Conservation (phyloP, 1,140 invertebrate genomes). For the Micrasema minimum region DNA sequence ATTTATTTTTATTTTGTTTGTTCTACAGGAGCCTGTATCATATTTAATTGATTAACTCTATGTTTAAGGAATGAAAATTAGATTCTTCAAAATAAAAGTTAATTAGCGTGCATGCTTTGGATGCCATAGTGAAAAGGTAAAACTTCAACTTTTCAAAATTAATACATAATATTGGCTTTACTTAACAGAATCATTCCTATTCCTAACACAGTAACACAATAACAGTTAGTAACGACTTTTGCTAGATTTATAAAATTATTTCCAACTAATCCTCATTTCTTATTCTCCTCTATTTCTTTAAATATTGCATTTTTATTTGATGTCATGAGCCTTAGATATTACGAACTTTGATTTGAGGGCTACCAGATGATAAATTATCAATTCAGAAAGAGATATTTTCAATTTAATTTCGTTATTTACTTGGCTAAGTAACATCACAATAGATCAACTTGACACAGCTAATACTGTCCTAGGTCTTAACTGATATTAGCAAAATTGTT, state of each 20-base stretch:
- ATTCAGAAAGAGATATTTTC: neutral
- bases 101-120: conserved; percentile 32
- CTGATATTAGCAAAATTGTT: too few species aligned
- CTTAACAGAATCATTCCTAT: conserved; percentile 3
- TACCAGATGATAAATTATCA: neutral
- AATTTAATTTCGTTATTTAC: neutral
- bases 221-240: neutral
- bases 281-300: conserved; percentile 21
- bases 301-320: conserved; percentile 4
- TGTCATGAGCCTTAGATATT: conserved; percentile 22
- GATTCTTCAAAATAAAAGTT: conserved; percentile 13
- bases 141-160: conserved; percentile 14
- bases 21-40: conserved; percentile 25
- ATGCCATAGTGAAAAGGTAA: conserved; percentile 35
- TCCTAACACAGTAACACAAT: too few species aligned
- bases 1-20: conserved; percentile 11
- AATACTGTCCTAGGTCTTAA: neutral
- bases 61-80: conserved; percentile 39
- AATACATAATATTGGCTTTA: conserved; percentile 28
- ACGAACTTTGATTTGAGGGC: neutral
- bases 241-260: conserved; percentile 31
- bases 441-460: neutral
- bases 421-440: too few species aligned
- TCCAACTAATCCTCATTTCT: conserved; percentile 10
- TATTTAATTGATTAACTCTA: conserved; percentile 20